These are phyloP conservation scores for Hapalemur alaotrensis DNA, from an alignment of 2,797 vertebrate genomes.

Conservation along the genomic window DNA sequence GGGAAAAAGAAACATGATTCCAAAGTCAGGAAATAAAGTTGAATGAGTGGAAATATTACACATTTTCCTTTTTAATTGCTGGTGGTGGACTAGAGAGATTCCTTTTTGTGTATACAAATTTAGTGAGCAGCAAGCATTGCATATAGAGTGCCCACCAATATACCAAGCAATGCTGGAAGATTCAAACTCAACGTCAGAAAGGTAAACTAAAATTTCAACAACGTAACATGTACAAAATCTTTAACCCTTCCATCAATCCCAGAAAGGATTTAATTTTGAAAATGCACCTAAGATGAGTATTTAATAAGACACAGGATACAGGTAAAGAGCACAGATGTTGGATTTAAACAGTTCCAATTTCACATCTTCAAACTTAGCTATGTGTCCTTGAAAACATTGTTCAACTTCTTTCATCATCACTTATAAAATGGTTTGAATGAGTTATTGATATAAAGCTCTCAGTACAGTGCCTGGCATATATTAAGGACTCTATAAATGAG, in stretches of 20 bases:
- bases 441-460: background rate
- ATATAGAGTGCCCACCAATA: fast-evolving
- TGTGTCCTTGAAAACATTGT: background rate
- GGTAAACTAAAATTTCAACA: background rate
- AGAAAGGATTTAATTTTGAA: background rate
- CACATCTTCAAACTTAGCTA: background rate
- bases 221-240: background rate
- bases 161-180: background rate
- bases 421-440: background rate
- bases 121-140: background rate
- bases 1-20: background rate
- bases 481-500: background rate
- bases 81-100: background rate
- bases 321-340: background rate
- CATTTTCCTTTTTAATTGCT: background rate
- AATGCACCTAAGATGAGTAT: background rate
- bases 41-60: background rate
- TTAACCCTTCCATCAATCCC: background rate
- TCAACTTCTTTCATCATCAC: background rate
- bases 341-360: background rate
- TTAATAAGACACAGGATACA: background rate
- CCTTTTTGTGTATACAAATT: background rate
- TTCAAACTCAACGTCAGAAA: background rate
- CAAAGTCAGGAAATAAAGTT: background rate
- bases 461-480: background rate